Base-by-base conservation (phyloP, 2,113 vertebrate species). In the Echinops telfairi region DNA sequence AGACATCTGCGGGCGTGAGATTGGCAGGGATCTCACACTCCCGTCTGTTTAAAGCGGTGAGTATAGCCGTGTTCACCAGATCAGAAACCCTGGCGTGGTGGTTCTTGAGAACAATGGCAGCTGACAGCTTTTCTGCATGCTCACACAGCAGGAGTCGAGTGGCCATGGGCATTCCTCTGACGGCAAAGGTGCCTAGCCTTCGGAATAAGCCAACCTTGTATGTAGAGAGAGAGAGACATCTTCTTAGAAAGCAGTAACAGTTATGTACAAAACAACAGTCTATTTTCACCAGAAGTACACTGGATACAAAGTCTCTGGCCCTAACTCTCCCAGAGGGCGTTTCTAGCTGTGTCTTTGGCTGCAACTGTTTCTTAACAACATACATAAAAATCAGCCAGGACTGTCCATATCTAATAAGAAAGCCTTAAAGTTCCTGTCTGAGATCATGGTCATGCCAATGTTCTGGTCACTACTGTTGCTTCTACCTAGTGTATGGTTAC, bases 1-100 rank as follows among this genome's bases (percentile, higher is more conserved):
- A 99, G 88, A 99, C 98, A 29, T 99, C 99, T 0, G 99, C 99
- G 0, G 99, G 97, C 0, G 99, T 99, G 95, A 99, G 99, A 95
- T 97, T 99, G 70, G 98, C 47, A 0, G 99, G 98, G 86, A 99
- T 88, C 0, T 98, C 89, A 31, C 97, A 92, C 62, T 95, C 97
- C 80, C 94, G 98, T 97, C 97, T 99, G 97, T 98, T 98, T 83
- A 99, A 97, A 0, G 99, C 97, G 0, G 97, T 78, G 79, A 97
- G 70, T 84, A 99, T 98, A 78, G 98, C 98, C 3, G 98, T 95
- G 96, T 99, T 99, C 86, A 99, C 98, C 2, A 99, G 96, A 31
- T 99, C 98, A 0, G 98, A 95, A 83, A 99, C 98, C 85, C 98
- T 98, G 0, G 98, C 97, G 97, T 99, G 99, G 92, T 99, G 98